Evolutionary conservation across 2,797 vertebrate genomes (phyloP).

Genomic region (Acipenser ruthenus): DNA sequence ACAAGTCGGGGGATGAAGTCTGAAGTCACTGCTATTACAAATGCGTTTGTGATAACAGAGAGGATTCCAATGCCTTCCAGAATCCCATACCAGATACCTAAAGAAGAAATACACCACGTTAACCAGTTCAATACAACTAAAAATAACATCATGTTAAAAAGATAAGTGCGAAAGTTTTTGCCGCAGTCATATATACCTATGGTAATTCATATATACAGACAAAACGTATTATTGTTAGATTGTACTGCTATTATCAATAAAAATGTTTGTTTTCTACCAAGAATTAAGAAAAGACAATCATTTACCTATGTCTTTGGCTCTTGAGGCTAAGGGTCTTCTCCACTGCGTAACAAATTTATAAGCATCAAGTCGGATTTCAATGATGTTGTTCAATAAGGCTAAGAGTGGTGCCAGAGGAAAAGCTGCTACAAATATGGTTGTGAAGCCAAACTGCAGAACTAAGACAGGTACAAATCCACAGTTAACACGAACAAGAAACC

Average conservation of each 20-base stretch:
- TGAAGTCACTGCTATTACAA: conserved; percentile 72
- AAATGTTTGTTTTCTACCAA: no score
- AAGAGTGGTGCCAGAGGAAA: conserved; percentile 71
- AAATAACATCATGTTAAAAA: neutral
- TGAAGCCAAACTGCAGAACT: conserved; percentile 77
- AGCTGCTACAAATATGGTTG: conserved; percentile 74
- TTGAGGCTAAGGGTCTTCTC: conserved; percentile 70
- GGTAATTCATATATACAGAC: no score
- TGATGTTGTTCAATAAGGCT: conserved; percentile 74
- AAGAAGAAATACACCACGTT: conserved; percentile 13
- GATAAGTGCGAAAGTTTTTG: no score
- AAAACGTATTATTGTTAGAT: no score
- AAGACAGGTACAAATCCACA: neutral
- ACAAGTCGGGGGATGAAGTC: conserved; percentile 75
- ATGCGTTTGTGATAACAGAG: conserved; percentile 73
- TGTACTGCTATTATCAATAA: no score
- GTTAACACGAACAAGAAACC: neutral
- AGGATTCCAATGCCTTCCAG: conserved; percentile 74
- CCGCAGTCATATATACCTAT: no score
- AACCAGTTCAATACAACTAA: neutral
- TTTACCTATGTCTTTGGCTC: conserved; percentile 89
- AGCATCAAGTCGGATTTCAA: conserved; percentile 72
- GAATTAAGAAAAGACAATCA: neutral
- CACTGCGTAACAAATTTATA: conserved; percentile 76
- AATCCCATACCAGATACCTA: conserved; percentile 75